Evolutionary conservation across 1,140 invertebrate genomes (phyloP).

Genomic region (Phocides pigmalion): DNA sequence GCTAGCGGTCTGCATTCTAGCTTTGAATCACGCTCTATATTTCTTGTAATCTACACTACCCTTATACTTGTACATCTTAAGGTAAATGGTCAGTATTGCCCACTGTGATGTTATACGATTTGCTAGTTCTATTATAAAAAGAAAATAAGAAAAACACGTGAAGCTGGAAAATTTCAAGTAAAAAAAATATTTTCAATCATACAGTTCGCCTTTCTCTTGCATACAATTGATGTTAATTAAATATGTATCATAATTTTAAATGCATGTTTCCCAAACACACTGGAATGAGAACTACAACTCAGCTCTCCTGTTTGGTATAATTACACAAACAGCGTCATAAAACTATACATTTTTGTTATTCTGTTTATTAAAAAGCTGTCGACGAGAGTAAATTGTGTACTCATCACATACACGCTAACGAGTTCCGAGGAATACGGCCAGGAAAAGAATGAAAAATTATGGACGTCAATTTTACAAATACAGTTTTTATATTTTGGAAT

Average conservation of each 20-base stretch:
- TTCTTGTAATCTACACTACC: no score
- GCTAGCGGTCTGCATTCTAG: no score
- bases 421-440: not conserved
- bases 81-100: no score
- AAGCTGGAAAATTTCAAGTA: not conserved
- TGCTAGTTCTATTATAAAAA: no score
- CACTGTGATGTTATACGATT: no score
- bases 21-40: no score
- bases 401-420: conserved; percentile 3
- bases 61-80: no score
- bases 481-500: not conserved
- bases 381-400: conserved; percentile 1
- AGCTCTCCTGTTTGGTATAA: not conserved
- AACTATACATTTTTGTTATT: not conserved
- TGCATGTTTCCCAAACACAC: not conserved
- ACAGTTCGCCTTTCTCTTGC: not conserved
- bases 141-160: no score
- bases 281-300: not conserved
- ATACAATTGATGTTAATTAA: not conserved
- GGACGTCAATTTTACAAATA: not conserved
- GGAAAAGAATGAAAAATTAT: not conserved
- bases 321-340: not conserved
- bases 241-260: not conserved
- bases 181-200: not conserved
- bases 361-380: conserved; percentile 10